These are phyloP conservation scores for Archilochus colubris DNA, from an alignment of 2,113 vertebrate species.

Conservation along the genomic window DNA sequence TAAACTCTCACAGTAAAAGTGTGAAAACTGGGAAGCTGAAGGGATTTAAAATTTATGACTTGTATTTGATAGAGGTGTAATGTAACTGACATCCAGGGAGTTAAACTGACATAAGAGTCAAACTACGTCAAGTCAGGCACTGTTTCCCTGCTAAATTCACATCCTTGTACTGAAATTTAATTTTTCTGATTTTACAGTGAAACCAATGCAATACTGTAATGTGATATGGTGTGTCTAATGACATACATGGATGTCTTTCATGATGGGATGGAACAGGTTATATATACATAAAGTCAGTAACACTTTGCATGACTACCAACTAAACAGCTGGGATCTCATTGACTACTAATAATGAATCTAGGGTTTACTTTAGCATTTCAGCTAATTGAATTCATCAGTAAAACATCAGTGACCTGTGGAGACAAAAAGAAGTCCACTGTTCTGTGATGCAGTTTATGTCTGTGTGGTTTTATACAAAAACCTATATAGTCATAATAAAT, in stretches of 20 bases:
- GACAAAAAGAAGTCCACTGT: neutral
- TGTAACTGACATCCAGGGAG: neutral
- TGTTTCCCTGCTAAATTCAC: neutral
- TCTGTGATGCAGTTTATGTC: neutral
- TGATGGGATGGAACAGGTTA: neutral
- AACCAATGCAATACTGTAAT: neutral
- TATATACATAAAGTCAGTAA: neutral
- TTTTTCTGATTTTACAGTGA: neutral
- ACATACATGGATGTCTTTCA: neutral
- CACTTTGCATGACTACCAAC: neutral
- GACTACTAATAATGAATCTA: neutral
- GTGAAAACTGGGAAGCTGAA: neutral
- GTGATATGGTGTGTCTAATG: neutral
- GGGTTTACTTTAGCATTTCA: neutral
- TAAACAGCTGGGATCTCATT: neutral
- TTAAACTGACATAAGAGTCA: neutral
- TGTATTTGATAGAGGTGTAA: neutral
- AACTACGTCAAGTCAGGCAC: neutral
- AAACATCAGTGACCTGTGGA: neutral
- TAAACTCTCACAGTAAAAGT: neutral
- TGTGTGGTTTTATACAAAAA: neutral
- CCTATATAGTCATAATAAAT: neutral
- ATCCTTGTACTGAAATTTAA: neutral
- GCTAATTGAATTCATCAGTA: neutral
- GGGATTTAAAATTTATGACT: neutral